These are phyloP conservation scores for Etheostoma perlongum DNA, from an alignment of 2,797 vertebrate genomes.

Conservation along the genomic window DNA sequence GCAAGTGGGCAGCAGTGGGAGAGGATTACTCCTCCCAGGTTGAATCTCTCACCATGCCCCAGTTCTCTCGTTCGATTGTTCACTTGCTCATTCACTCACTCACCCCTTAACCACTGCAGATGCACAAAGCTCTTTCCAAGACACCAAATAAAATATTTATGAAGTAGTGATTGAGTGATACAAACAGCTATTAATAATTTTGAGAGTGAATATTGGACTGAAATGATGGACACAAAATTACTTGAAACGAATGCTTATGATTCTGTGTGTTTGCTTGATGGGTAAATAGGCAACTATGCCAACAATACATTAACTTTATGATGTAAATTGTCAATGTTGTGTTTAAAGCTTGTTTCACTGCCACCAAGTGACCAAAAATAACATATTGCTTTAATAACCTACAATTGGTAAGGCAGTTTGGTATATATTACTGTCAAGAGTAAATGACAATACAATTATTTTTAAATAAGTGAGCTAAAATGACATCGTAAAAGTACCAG, in stretches of 20 bases:
- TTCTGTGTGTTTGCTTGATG: neutral
- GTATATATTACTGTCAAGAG: neutral
- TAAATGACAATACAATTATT: neutral
- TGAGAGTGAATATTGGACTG: no score
- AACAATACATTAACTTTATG: neutral
- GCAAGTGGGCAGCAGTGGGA: constrained; percentile 53
- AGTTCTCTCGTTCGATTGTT: constrained; percentile 38
- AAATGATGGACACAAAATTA: neutral
- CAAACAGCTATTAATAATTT: neutral
- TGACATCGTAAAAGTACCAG: neutral
- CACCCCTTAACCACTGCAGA: constrained; percentile 39
- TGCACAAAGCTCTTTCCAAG: constrained; percentile 17
- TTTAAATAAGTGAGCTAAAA: neutral
- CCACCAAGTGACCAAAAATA: no score
- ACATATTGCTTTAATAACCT: neutral
- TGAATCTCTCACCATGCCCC: constrained; percentile 54
- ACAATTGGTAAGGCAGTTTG: neutral
- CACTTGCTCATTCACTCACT: constrained; percentile 14
- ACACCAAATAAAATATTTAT: constrained; percentile 27
- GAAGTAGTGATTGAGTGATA: constrained; percentile 12
- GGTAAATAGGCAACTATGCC: neutral
- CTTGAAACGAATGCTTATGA: no score
- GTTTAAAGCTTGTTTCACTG: neutral
- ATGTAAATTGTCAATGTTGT: neutral
- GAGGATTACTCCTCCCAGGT: constrained; percentile 54